Base-by-base conservation (phyloP, 2,113 vertebrate genomes). In the Promerops cafer region DNA sequence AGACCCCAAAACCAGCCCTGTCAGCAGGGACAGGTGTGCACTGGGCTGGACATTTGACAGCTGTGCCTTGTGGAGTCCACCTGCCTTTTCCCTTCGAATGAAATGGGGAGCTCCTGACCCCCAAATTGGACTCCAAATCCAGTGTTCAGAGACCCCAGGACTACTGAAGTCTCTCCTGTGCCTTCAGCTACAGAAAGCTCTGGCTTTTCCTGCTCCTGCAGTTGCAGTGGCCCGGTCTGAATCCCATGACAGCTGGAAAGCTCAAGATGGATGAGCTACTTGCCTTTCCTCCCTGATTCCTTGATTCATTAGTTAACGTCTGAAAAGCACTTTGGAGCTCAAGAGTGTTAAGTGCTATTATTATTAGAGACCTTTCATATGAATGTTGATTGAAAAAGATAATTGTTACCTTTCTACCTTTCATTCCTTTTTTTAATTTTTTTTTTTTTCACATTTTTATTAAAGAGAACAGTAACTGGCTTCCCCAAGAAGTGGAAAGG, bases 241-340 rank as follows among this genome's bases (percentile, higher is more conserved):
- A 53, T 84, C 77, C 53, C 39, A 13, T 89, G 92, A 66, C 82
- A 91, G 30, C 2, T 88, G 64, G 54, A 77, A 94, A 90, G 86
- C 75, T 82, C 57, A 56, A 39, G 93, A 90, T 84, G 71, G 65
- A 96, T 93, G 90, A 94, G 53, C 47, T 90, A 17, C 82, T 82
- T 75, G 45, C 40, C 56, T 83, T 93, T 74, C 76, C 72, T 96
- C 66, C 21, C 78, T 64, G 45, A 90, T 77, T 87, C 81, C 24
- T 52, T 71, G 53, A 90, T 88, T 94, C 90, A 96, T 94, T 89
- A 93, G 88, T 90, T 94, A 93, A 94, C 91, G 89, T 87, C 95
- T 92, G 72, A 75, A 84, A 94, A 95, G 85, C 87, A 89, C 95
- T 96, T 94, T 84, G 84, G 83, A 96, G 95, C 88, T 93, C 64